Conservation (phyloP, 2,113 vertebrate species). For the Sprattus sprattus region DNA sequence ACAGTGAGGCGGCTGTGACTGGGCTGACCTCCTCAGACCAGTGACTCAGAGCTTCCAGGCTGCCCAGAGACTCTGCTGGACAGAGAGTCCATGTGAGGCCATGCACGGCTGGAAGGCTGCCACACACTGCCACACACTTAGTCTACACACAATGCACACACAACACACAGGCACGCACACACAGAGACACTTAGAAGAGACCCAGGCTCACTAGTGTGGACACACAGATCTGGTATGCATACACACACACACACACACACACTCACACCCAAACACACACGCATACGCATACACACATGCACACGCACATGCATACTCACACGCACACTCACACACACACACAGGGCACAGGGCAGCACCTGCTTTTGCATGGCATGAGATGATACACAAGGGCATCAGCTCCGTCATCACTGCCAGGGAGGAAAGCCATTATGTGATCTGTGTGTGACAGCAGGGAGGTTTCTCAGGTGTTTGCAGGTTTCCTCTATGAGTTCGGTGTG, state of each 20-base stretch:
- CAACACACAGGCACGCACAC: background rate
- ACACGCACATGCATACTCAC: background rate
- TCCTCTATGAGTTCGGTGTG: background rate
- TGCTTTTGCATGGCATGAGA: background rate
- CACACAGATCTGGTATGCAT: background rate
- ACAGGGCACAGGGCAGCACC: background rate
- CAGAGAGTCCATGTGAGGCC: background rate
- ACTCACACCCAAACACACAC: background rate
- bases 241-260: background rate
- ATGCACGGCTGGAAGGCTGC: background rate
- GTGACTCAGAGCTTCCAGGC: slow-evolving; percentile 21
- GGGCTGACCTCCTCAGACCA: slow-evolving; percentile 16
- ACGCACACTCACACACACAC: background rate
- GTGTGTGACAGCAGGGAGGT: background rate
- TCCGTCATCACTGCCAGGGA: background rate
- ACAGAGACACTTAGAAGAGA: background rate
- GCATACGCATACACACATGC: background rate
- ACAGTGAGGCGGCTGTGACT: background rate
- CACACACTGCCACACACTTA: background rate
- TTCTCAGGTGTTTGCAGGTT: background rate
- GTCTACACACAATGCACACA: background rate
- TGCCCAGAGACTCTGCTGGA: background rate
- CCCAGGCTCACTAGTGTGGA: background rate
- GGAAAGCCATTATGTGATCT: background rate
- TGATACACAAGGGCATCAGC: background rate